A percentile compares a stretch with the other conserved stretches of the same genome.
These are phyloP conservation scores for Spilogale gracilis DNA, from an alignment of 2,113 vertebrate species.

Conservation along the genomic window DNA sequence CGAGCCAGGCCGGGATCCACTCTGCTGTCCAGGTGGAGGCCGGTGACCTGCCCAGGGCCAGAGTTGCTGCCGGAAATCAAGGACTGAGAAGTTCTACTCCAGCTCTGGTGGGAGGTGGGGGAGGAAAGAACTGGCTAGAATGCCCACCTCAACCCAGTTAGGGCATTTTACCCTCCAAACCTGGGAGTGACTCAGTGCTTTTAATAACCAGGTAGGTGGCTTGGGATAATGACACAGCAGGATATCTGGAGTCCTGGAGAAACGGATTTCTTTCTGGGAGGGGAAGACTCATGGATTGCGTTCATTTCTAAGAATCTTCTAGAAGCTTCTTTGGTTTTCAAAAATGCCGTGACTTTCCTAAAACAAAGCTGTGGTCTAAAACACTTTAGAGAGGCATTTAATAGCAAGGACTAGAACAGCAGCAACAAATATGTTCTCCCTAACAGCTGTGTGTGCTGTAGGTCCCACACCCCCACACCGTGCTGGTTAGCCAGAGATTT, in stretches of 20 bases:
- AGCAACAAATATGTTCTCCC: neutral
- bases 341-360: neutral
- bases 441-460: fast-evolving
- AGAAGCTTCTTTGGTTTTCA: neutral
- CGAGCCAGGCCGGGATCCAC: fast-evolving
- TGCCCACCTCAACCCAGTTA: too few relatives aligned
- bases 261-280: neutral
- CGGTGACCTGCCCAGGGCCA: fast-evolving
- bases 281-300: neutral
- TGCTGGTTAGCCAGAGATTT: neutral
- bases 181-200: neutral
- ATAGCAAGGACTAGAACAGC: neutral
- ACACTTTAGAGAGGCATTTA: neutral
- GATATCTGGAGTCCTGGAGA: neutral
- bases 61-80: neutral
- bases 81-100: fast-evolving
- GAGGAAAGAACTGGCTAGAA: neutral
- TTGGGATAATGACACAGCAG: fast-evolving
- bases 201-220: neutral
- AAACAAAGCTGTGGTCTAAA: neutral
- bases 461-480: fast-evolving
- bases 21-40: fast-evolving
- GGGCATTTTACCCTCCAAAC: neutral
- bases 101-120: neutral
- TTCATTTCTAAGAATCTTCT: neutral